Conservation (phyloP, 2,113 vertebrate genomes). For the Diadophis punctatus region DNA sequence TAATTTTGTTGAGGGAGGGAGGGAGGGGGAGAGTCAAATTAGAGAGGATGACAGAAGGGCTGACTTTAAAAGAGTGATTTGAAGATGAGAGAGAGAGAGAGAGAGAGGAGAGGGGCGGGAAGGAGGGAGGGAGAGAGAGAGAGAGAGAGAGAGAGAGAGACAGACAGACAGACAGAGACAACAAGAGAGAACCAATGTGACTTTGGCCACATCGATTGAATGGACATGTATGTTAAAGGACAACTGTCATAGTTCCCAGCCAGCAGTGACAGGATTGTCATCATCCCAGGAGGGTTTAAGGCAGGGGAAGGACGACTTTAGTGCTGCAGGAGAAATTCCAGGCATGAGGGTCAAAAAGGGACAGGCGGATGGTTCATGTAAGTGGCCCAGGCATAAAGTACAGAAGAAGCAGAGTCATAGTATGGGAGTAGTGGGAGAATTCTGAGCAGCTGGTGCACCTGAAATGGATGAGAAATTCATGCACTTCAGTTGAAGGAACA, state of each 20-base stretch:
- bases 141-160: background rate
- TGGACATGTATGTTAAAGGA: background rate
- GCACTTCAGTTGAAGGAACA: background rate
- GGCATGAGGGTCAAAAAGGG: background rate
- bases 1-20: background rate
- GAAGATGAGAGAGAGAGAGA: background rate
- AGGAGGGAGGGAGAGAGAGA: no score
- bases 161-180: no score
- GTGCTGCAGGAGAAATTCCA: background rate
- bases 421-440: background rate
- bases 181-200: background rate
- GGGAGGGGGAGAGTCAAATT: background rate
- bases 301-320: background rate
- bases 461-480: background rate
- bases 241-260: background rate
- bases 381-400: background rate
- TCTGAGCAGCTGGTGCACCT: background rate
- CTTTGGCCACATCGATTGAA: no score
- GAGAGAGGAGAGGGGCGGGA: no score
- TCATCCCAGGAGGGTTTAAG: background rate
- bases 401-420: background rate
- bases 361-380: background rate
- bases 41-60: background rate
- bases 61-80: background rate
- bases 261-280: background rate